Evolutionary conservation across 2,113 vertebrate species (phyloP).

Genomic region (Chelonoidis abingdonii): DNA sequence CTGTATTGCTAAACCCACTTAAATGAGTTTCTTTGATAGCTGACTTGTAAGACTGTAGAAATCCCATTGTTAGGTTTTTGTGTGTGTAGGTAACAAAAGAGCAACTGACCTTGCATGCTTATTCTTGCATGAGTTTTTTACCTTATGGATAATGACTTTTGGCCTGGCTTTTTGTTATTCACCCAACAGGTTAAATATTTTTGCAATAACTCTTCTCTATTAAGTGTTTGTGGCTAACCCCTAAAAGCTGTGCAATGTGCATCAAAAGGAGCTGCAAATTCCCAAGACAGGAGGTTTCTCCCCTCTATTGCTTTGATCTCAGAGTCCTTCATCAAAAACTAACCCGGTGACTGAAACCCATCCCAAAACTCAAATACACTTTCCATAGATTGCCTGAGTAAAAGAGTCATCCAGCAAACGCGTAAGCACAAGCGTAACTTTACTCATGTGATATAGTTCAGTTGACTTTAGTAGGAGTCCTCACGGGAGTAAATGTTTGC

Average conservation of each 20-base stretch:
- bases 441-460: background rate
- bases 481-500: background rate
- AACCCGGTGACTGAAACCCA: background rate
- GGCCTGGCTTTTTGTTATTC: background rate
- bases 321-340: no score
- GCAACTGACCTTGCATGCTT: constrained; percentile 58
- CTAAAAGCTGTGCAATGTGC: background rate
- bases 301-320: background rate
- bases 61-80: background rate
- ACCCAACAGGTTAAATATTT: background rate
- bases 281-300: background rate
- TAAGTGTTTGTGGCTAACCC: background rate
- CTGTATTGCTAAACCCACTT: accelerated
- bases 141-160: background rate
- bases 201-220: background rate
- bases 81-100: constrained; percentile 31
- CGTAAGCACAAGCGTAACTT: background rate
- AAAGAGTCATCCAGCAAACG: background rate
- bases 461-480: background rate
- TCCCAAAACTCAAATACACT: background rate
- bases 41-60: background rate
- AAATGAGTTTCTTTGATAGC: background rate
- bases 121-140: constrained; percentile 34
- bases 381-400: background rate
- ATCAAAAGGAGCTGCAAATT: accelerated